phyloP scores from a whole-genome alignment of 2,113 vertebrate genomes.

The Phalacrocorax pelagicus region DNA sequence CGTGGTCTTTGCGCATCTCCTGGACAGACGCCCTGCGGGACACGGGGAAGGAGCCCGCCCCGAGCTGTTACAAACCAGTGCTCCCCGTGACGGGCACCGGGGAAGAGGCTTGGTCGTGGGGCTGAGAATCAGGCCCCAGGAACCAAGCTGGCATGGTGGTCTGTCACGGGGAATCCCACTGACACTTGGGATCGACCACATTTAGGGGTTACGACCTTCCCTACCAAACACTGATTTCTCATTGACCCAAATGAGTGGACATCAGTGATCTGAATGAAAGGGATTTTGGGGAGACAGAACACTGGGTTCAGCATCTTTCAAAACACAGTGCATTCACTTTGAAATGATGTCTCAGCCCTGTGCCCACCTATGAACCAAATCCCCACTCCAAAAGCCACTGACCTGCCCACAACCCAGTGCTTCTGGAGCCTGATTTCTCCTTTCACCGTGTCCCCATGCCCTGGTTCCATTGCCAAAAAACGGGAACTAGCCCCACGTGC shows the following conservation, averaged over 20 bases:
- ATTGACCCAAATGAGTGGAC: not conserved
- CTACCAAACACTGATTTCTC: not conserved
- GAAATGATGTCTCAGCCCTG: not conserved
- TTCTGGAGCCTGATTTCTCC: not conserved
- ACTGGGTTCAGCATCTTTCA: not conserved
- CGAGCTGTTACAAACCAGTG: not conserved
- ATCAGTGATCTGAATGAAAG: not conserved
- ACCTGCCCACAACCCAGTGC: not conserved
- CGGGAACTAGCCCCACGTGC: rapidly evolving
- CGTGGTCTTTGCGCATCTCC: conserved; percentile 87
- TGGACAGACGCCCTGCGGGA: conserved; percentile 78
- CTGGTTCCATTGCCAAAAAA: not conserved
- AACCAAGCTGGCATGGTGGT: not conserved
- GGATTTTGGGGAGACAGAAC: not conserved
- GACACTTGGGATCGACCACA: not conserved
- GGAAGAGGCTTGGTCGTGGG: not conserved
- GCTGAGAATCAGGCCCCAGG: not conserved
- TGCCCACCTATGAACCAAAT: not conserved
- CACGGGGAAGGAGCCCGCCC: not conserved
- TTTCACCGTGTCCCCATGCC: not conserved
- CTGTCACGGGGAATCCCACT: not conserved
- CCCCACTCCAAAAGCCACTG: not conserved
- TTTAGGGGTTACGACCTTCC: not conserved
- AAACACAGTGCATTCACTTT: not conserved
- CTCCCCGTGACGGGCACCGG: rapidly evolving